Conservation (phyloP, 2,888 invertebrate species). For the Protophormia terraenovae region DNA sequence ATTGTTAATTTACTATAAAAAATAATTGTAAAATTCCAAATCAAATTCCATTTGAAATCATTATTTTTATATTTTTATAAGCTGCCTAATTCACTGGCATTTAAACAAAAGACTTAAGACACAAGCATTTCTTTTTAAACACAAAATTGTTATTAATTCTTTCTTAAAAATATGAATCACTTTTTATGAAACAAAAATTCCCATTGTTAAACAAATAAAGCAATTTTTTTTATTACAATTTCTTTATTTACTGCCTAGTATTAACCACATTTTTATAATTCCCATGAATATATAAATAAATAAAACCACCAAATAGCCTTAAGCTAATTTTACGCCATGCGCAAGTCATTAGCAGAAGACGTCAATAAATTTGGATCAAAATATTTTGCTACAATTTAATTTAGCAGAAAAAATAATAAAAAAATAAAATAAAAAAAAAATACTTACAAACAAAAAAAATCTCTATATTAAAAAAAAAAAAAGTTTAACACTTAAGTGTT, state of each 20-base stretch:
- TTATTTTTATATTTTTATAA: too few relatives aligned
- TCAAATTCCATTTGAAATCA: too few relatives aligned
- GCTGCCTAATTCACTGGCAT: too few relatives aligned
- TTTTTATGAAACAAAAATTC: not conserved
- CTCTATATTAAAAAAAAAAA: not conserved
- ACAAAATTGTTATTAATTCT: too few relatives aligned
- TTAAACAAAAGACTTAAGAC: too few relatives aligned
- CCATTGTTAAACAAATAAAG: not conserved
- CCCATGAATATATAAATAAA: slow-evolving; percentile 8
- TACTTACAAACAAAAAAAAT: not conserved
- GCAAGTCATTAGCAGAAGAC: not conserved
- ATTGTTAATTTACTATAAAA: too few relatives aligned
- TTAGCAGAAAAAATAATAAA: not conserved
- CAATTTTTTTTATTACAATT: not conserved
- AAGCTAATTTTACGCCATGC: not conserved
- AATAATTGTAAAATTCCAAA: too few relatives aligned
- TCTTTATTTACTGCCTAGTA: not conserved
- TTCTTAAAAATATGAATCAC: too few relatives aligned
- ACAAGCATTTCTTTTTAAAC: too few relatives aligned
- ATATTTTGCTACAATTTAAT: slow-evolving; percentile 45
- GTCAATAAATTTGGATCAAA: not conserved
- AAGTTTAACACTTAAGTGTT: not conserved
- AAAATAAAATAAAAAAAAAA: not conserved
- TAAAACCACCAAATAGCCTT: not conserved
- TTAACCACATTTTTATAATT: not conserved